Evolutionary conservation across 2,888 invertebrate species (phyloP), one percentile per base, ranked within the genome.

Genomic region (Platerodrilus igneus): DNA sequence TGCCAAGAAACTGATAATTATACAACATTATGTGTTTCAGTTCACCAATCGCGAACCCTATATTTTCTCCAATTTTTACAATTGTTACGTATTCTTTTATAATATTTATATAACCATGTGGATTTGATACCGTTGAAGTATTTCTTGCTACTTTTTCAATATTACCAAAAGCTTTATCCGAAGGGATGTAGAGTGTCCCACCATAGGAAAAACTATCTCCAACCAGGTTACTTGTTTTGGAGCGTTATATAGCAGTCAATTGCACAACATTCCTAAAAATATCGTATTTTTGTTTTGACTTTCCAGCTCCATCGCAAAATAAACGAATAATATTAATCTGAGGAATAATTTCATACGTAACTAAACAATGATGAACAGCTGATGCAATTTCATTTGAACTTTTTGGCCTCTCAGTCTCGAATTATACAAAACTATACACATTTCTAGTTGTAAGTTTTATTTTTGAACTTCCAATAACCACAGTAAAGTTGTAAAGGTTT

Each of bases 241-340:
- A n/a, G n/a, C n/a, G n/a, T n/a, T n/a, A n/a, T 26, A 13, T 26
- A 26, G 11, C 14, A 26, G 14, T 52, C 54, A 56, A 28, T 37
- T 40, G 26, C 35, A 32, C 16, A 37, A 45, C 54, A 58, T 57
- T 26, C 41, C 48, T 21, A 53, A 28, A 39, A 57, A 40, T 13
- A 40, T 50, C 3, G 50, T 34, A 36, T 58, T 58, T 37, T 57
- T 59, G 26, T 55, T 58, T 39, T 58, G 54, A 14, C 57, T 51
- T n/a, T 10, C 44, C 51, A 40, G 53, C 56, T 22, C 54, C 57
- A 42, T 58, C 58, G 23, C 53, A 48, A 18, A 57, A 42, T 19
- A 59, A 41, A 15, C 50, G 51, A 42, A 56, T 34, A 25, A 22
- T 41, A 8, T 20, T 36, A n/a, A 51, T 37, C 10, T 27, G 4